phyloP scores from a whole-genome alignment of 2,797 vertebrate genomes.

The Clangula hyemalis region DNA sequence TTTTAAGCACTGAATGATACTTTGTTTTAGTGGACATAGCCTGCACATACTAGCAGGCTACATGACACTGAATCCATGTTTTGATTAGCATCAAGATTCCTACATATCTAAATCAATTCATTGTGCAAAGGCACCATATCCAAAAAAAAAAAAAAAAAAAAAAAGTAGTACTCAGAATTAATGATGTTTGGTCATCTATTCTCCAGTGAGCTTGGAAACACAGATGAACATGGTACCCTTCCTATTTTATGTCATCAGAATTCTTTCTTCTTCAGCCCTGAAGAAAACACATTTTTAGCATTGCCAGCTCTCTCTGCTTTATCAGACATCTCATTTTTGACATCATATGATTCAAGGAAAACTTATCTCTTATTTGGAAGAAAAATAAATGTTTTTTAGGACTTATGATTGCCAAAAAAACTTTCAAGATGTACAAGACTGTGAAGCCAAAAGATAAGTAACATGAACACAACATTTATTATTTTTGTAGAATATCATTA shows the following conservation, averaged over 20 bases:
- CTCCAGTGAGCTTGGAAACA: neutral
- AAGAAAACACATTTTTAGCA: neutral
- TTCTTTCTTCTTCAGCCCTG: neutral
- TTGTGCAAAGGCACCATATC: neutral
- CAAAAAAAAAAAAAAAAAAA: conserved; percentile 31
- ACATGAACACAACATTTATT: neutral
- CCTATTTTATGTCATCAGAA: neutral
- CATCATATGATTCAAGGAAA: neutral
- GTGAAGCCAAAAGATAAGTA: conserved; percentile 26
- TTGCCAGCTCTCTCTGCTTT: neutral
- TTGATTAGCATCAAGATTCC: conserved; percentile 6
- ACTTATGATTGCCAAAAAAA: neutral
- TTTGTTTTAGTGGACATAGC: neutral
- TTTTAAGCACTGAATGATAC: conserved; percentile 1
- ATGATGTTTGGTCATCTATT: neutral
- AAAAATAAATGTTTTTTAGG: neutral
- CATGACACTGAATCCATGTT: conserved; percentile 1
- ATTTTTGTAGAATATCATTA: neutral
- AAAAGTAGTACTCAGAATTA: conserved; percentile 5
- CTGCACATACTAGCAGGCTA: neutral
- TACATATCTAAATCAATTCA: neutral
- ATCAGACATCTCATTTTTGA: neutral
- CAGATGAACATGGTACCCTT: neutral
- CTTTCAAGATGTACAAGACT: neutral
- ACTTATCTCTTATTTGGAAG: neutral